A percentile compares a stretch with the other conserved stretches of the same genome.
Conservation (phyloP, 1,140 invertebrate genomes). For the Condylostylus longicornis region DNA sequence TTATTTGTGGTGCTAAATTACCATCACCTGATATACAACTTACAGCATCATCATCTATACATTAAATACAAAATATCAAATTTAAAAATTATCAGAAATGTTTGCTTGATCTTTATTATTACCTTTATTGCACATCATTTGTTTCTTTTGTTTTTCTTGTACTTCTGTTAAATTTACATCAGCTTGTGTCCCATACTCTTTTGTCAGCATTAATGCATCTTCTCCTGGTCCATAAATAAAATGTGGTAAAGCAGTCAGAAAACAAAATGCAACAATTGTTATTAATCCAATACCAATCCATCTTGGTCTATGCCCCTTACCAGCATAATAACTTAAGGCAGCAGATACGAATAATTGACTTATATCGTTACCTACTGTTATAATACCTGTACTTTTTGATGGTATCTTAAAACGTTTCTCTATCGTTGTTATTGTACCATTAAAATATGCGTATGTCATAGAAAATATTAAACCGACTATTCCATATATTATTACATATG, state of each 20-base stretch:
- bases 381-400: conserved; percentile 55
- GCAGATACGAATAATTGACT: conserved; percentile 13
- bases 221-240: conserved; percentile 55
- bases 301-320: conserved; percentile 47
- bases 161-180: conserved; percentile 29
- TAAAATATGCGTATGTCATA: conserved; percentile 62
- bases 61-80: background rate
- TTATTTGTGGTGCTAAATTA: conserved; percentile 41
- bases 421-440: conserved; percentile 61
- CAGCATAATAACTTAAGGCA: conserved; percentile 50
- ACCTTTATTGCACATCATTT: conserved; percentile 20
- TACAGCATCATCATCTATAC: conserved; percentile 23
- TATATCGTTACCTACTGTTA: conserved; percentile 49
- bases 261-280: conserved; percentile 50
- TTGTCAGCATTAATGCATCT: conserved; percentile 47
- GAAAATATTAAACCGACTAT: conserved; percentile 55
- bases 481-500: conserved; percentile 57
- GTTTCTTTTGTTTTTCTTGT: conserved; percentile 28
- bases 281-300: conserved; percentile 57
- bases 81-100: background rate
- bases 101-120: background rate
- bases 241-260: conserved; percentile 54
- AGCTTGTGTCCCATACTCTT: conserved; percentile 39
- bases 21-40: conserved; percentile 42
- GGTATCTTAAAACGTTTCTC: conserved; percentile 70